A percentile compares a stretch with the other conserved stretches of the same genome.
These are phyloP conservation scores for Pseudochirops cupreus DNA, from an alignment of 2,797 vertebrate genomes.

Conservation along the genomic window DNA sequence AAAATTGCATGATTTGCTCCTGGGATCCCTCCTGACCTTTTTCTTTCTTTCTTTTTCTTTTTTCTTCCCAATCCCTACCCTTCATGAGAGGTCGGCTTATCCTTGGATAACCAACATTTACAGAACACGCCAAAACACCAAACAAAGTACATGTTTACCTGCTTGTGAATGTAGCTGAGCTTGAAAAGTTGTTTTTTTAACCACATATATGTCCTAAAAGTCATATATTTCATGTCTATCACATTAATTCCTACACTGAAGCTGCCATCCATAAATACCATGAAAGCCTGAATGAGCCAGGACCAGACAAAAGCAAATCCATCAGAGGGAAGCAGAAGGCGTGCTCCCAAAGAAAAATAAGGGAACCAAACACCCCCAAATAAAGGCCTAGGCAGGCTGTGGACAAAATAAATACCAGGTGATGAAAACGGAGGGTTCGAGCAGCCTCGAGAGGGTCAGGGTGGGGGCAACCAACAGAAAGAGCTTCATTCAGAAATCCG, in stretches of 20 bases:
- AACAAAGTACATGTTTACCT: neutral
- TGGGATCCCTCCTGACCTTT: neutral
- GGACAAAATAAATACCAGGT: slow-evolving; percentile 1
- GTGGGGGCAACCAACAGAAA: neutral
- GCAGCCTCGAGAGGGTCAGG: neutral
- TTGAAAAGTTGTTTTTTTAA: neutral
- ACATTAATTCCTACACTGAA: neutral
- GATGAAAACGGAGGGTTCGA: neutral
- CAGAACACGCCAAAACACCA: neutral
- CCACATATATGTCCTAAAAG: neutral
- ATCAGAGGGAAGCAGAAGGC: neutral
- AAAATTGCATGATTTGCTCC: neutral
- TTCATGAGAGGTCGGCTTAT: neutral
- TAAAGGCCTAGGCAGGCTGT: neutral
- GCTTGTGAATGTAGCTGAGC: neutral
- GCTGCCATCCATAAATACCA: neutral
- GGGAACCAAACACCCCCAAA: neutral
- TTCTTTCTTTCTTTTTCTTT: neutral
- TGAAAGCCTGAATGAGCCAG: neutral
- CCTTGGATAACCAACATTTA: neutral
- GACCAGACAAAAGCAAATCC: neutral
- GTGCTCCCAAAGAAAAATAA: neutral
- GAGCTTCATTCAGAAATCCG: neutral
- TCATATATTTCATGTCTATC: neutral
- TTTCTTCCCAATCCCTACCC: neutral